phyloP scores from a whole-genome alignment of 2,113 vertebrate genomes.

The Leptodactylus fuscus region DNA sequence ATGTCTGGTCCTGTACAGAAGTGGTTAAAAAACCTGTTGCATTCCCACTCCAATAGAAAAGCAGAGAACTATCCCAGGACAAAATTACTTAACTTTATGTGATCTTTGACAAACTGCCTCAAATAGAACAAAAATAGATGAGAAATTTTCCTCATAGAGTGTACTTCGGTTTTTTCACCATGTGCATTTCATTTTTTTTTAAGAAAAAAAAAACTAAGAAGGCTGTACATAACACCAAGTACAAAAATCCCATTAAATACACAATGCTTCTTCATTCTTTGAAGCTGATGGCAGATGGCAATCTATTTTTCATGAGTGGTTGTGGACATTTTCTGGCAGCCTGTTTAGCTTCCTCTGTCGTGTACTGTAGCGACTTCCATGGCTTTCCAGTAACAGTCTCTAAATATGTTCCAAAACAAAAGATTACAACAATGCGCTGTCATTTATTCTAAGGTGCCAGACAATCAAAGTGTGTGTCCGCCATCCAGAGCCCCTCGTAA shows the following conservation, averaged over 20 bases:
- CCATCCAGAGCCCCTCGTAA: neutral
- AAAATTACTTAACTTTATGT: no score
- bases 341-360: neutral
- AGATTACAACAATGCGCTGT: slow-evolving; percentile 1
- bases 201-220: no score
- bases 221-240: neutral
- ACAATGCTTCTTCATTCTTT: slow-evolving; percentile 13
- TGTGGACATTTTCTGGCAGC: slow-evolving; percentile 20
- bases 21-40: no score
- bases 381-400: neutral
- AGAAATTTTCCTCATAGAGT: no score
- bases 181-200: no score
- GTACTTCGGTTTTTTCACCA: no score
- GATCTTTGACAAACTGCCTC: no score
- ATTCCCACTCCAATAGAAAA: no score
- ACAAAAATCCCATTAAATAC: neutral
- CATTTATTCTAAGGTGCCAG: slow-evolving; percentile 31
- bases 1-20: no score
- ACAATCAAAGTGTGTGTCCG: slow-evolving; percentile 22
- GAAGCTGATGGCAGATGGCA: slow-evolving; percentile 22
- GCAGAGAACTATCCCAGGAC: no score
- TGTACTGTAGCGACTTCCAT: neutral
- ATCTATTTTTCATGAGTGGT: slow-evolving; percentile 22
- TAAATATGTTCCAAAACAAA: slow-evolving; percentile 28
- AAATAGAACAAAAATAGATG: no score